Base-by-base conservation (phyloP, 2,113 vertebrate species). In the Carettochelys insculpta region DNA sequence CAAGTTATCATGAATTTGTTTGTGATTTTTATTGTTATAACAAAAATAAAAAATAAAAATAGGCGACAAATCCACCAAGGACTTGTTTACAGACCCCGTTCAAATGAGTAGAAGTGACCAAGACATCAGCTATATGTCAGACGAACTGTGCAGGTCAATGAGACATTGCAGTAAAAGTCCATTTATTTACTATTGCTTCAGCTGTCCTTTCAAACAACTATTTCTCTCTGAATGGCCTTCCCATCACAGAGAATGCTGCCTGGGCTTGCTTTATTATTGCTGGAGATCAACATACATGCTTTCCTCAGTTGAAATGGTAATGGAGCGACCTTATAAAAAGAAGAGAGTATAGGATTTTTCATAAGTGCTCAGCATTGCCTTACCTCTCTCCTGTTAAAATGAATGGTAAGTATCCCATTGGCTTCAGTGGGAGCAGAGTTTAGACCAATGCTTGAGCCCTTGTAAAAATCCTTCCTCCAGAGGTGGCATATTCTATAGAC, bases 11-110 rank as follows among this genome's bases (percentile, higher is more conserved):
- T 94, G 83, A 95, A 87, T 86, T 82, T 91, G 52, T 79, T 11
- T 2, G 6, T 89, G 48, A 54, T 51, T 87, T 94, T 93, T 95
- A 93, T 93, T 96, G 86, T 94, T 87, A 86, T 53, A 90, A 83
- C 58, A 95, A 94, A 94, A 90, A 76, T 87, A 87, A 88, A 94
- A 90, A 87, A 82, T 80, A 83, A 38, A 77, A 80, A 27, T 53
- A 77, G 54, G 78, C 87, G 90, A 81, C 80, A 4, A 91, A 87
- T 80, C 78, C 87, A 6, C 68, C 91, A 3, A 1, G 1, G 82
- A 48, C 47, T 93, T 95, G 90, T 95, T 96, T 93, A 92, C 68
- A 82, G 85, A 83, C 34, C 19, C n/a, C 47, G 17, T 56, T 47
- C 65, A 41, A 88, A 92, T 93, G 58, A 89, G 52, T 75, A 76